A percentile compares a stretch with the other conserved stretches of the same genome.
These are phyloP conservation scores for Diplolepis rosae DNA, from an alignment of 2,888 invertebrate genomes.

Conservation along the genomic window DNA sequence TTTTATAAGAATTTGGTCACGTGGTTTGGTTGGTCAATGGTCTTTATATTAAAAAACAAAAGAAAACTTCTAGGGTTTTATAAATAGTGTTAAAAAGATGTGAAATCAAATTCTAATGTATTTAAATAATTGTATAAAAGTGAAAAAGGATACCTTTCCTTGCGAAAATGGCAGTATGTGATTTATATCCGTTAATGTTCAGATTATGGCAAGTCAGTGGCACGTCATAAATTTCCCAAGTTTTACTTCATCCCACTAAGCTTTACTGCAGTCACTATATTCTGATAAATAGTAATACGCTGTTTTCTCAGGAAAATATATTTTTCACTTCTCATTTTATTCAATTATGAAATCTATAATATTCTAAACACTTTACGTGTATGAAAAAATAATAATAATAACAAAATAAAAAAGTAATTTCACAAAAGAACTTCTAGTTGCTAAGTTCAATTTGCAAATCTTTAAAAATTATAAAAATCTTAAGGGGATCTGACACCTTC, in stretches of 20 bases:
- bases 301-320: neutral
- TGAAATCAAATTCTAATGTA: neutral
- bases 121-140: neutral
- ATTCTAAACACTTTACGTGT: too few relatives aligned
- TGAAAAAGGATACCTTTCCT: neutral
- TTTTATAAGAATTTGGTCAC: too few relatives aligned
- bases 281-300: conserved; percentile 14
- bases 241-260: conserved; percentile 19
- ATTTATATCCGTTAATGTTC: conserved; percentile 29
- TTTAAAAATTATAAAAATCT: too few relatives aligned
- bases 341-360: neutral
- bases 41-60: too few relatives aligned
- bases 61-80: too few relatives aligned
- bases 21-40: too few relatives aligned
- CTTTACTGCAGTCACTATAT: conserved; percentile 3
- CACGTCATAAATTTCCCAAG: conserved; percentile 16
- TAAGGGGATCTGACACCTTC: too few relatives aligned
- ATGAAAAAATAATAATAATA: too few relatives aligned
- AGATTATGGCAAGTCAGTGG: conserved; percentile 21
- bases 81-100: neutral
- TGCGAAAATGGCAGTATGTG: conserved; percentile 8
- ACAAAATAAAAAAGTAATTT: too few relatives aligned
- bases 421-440: too few relatives aligned
- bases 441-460: too few relatives aligned
- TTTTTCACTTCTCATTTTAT: neutral